Percentiles rank a stretch among this genome's conserved stretches.
Evolutionary conservation across 2,113 vertebrate genomes (phyloP).

Genomic region (Antechinus stuartii): DNA sequence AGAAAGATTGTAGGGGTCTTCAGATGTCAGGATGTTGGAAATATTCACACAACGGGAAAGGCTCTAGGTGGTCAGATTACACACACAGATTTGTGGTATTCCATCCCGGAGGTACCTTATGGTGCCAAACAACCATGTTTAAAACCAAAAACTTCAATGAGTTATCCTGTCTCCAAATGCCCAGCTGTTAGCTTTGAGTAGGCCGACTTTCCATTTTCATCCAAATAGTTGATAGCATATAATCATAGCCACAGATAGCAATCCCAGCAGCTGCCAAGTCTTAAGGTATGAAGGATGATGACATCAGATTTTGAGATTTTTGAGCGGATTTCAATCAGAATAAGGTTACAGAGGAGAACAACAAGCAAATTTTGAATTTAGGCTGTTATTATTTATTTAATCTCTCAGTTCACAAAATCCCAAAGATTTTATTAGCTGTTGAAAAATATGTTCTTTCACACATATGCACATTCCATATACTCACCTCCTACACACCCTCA

Average conservation of each 20-base stretch:
- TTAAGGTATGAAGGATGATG: neutral
- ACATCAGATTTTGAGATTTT: slow-evolving; percentile 13
- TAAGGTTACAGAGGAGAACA: neutral
- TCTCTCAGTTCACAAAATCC: neutral
- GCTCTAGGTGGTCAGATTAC: neutral
- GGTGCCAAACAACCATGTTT: neutral
- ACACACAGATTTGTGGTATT: neutral
- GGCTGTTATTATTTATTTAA: neutral
- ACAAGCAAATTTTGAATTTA: slow-evolving; percentile 15
- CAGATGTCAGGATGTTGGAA: neutral
- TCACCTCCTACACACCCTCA: neutral
- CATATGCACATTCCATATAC: slow-evolving; percentile 6
- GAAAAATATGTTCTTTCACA: slow-evolving; percentile 10
- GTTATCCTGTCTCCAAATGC: slow-evolving; percentile 11
- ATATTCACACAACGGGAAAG: neutral
- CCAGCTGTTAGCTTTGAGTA: slow-evolving; percentile 18
- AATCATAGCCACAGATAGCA: neutral
- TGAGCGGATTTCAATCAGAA: neutral
- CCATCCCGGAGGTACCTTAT: neutral
- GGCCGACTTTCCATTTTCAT: slow-evolving; percentile 25
- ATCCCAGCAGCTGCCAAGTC: neutral
- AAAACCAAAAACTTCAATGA: slow-evolving; percentile 32
- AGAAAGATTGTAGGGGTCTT: neutral
- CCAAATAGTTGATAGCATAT: neutral
- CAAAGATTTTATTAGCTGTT: slow-evolving; percentile 7